These are phyloP conservation scores for Rhinogobius similis DNA, from an alignment of 2,113 vertebrate genomes.

Conservation along the genomic window DNA sequence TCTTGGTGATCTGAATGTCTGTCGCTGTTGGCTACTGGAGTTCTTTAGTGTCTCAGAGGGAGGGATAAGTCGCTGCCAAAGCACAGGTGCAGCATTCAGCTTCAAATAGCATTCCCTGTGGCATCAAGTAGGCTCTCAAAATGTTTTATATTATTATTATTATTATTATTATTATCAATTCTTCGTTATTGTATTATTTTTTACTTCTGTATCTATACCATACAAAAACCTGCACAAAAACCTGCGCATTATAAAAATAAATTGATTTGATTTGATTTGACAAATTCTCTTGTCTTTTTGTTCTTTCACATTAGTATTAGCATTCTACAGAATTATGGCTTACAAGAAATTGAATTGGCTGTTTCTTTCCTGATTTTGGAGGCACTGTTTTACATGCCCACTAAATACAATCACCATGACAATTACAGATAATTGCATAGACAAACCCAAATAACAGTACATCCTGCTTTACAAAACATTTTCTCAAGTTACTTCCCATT, in stretches of 20 bases:
- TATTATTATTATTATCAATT: too few relatives aligned
- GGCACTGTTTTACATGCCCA: not conserved
- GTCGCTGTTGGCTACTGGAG: conserved; percentile 45
- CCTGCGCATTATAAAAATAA: too few relatives aligned
- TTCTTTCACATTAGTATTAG: not conserved
- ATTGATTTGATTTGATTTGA: too few relatives aligned
- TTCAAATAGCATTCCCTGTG: conserved; percentile 50
- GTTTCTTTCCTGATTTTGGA: not conserved
- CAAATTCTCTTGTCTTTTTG: not conserved
- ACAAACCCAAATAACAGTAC: conserved; percentile 9
- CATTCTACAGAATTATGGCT: not conserved
- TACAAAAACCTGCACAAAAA: too few relatives aligned
- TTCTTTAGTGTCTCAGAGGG: conserved; percentile 58
- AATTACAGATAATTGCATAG: conserved; percentile 20
- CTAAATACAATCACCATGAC: conserved; percentile 1
- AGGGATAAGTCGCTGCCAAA: conserved; percentile 48
- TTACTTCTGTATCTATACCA: not conserved
- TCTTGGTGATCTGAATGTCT: conserved; percentile 16
- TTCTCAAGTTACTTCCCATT: conserved; percentile 24
- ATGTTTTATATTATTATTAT: too few relatives aligned
- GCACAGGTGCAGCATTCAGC: conserved; percentile 40
- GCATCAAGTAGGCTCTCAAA: conserved; percentile 13
- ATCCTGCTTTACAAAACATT: conserved; percentile 25
- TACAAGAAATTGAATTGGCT: not conserved
- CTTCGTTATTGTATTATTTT: not conserved